A percentile compares a stretch with the other conserved stretches of the same genome.
Conservation (phyloP, 2,113 vertebrate species). For the Columbina picui region DNA sequence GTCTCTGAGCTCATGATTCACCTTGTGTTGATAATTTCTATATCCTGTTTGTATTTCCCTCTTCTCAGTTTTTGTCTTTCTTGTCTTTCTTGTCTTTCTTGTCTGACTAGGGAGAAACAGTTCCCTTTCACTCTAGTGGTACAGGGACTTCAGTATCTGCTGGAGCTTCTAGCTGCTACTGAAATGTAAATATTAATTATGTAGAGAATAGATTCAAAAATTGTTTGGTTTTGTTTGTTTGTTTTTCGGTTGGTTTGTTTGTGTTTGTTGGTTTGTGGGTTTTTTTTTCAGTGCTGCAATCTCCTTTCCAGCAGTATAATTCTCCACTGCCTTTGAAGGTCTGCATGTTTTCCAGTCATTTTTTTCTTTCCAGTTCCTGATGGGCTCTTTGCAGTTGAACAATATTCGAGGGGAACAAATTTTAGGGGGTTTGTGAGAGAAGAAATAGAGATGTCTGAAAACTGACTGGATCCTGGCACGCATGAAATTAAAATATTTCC, state of each 20-base stretch:
- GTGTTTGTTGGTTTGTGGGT: not conserved
- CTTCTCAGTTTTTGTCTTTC: not conserved
- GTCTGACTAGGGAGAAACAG: not conserved
- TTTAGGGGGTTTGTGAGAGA: conserved; percentile 3
- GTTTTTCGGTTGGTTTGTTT: too few species aligned
- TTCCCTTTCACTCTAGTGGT: not conserved
- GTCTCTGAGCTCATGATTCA: not conserved
- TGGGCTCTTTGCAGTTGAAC: not conserved
- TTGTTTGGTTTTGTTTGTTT: too few species aligned
- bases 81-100: not conserved
- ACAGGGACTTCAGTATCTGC: not conserved
- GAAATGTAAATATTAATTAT: conserved; percentile 57
- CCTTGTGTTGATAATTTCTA: not conserved
- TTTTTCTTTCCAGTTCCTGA: not conserved
- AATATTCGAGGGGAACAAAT: not conserved
- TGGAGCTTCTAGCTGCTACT: conserved; percentile 5
- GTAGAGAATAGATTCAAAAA: conserved; percentile 14
- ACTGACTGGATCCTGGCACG: conserved; percentile 40
- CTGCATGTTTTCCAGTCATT: not conserved
- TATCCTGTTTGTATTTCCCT: not conserved
- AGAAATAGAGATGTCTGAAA: conserved; percentile 60
- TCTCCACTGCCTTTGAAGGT: not conserved
- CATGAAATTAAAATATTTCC: conserved; percentile 36
- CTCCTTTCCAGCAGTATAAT: conserved; percentile 4
- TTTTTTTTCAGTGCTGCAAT: not conserved